Evolutionary conservation across 35 echinoderm and acorn worm genomes (phyloP), one percentile per base, ranked within the genome.

Genomic region (Amphiura filiformis): DNA sequence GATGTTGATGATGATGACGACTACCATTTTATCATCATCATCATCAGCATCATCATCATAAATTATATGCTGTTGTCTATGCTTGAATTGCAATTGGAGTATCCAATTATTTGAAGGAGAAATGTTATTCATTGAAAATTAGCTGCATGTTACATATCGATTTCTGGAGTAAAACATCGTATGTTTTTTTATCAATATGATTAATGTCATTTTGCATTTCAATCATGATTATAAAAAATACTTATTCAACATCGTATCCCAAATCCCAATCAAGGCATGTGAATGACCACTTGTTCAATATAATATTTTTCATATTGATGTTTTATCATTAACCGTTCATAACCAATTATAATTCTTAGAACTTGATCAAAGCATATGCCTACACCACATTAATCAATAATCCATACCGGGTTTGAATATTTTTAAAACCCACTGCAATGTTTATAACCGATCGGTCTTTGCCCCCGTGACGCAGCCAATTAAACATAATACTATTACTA

Each of bases 1-100:
- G 13, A 81, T 81, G 80, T 11, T 38, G 37, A 81, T 7, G 80
- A 81, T 38, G 35, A 81, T 17, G 37, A 81, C 1, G 80, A 81
- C 31, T 13, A 81, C n/a, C 34, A 82, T 82, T 13, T 37, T 82
- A n/a, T n/a, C n/a, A n/a, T n/a, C n/a, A n/a, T n/a, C n/a, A n/a
- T n/a, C n/a, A n/a, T n/a, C n/a, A n/a, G n/a, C n/a, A n/a, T n/a
- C n/a, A n/a, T n/a, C n/a, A n/a, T n/a, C n/a, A n/a, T n/a, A n/a
- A n/a, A n/a, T n/a, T n/a, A n/a, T n/a, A n/a, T n/a, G n/a, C n/a
- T n/a, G n/a, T n/a, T n/a, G n/a, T n/a, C n/a, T n/a, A n/a, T n/a
- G n/a, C n/a, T n/a, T n/a, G n/a, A n/a, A n/a, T n/a, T n/a, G n/a
- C n/a, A n/a, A n/a, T n/a, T n/a, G n/a, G n/a, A n/a, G n/a, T n/a